Base-by-base conservation (phyloP, 1,140 invertebrate species). In the Ceratina calcarata region DNA sequence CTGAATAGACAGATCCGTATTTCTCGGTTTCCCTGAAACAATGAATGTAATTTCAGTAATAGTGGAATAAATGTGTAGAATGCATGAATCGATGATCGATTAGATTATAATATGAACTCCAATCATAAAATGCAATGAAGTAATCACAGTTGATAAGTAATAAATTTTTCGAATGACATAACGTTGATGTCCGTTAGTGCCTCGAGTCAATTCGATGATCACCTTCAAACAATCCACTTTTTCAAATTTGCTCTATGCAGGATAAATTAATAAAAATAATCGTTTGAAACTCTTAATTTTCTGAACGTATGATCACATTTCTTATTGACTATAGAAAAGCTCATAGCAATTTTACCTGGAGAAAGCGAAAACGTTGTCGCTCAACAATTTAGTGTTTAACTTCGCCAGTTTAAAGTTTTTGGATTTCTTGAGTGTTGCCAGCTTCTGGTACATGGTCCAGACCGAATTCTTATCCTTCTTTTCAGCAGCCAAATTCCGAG, bases 401-500 rank as follows among this genome's bases (percentile, higher is more conserved):
- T 86, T 84, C 49, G 94, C 94, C 16, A 80, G 10, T 8, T 87
- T 80, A 16, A 94, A 67, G 0, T 91, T 88, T 67, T 91, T 81
- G n/a, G 78, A 70, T 58, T 90, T 90, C 16, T 93, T 86, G 20
- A 94, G 61, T 20, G 83, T 84, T 2, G 91, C 82, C 1, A 94
- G 75, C 10, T 86, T 70, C 53, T 93, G 90, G 82, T 93, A 95
- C 1, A 94, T 84, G 20, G 90, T 90, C 22, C 93, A 94, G 53
- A 93, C 92, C 58, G 86, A 75, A 91, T 94, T 3, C 93, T 86
- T 82, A 66, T 90, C 91, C 2, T 71, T 75, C 18, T 92, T 88
- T 81, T 95, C 91, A 0, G 80, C 83, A 37, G 92, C 89, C 0
- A 95, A 92, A 89, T 95, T 95, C 3, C 93, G 75, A 0, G 82